phyloP scores from a whole-genome alignment of 2,113 vertebrate genomes.

The Rhinolophus sinicus region DNA sequence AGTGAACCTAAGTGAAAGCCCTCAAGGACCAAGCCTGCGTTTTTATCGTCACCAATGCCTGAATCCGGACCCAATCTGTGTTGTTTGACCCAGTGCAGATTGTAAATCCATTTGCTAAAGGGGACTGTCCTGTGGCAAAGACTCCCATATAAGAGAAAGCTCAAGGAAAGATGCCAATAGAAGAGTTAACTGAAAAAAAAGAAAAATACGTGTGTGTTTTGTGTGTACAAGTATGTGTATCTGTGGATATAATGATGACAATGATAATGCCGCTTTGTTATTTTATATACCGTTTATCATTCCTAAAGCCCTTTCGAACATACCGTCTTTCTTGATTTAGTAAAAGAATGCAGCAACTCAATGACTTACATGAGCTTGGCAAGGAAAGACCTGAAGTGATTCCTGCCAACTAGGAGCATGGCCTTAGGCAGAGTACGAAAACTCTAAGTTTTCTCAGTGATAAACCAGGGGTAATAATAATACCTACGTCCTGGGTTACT shows the following conservation, averaged over 20 bases:
- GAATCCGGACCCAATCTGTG: background rate
- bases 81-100: background rate
- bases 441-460: background rate
- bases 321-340: background rate
- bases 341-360: background rate
- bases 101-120: background rate
- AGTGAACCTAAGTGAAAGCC: background rate
- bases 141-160: background rate
- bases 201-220: background rate
- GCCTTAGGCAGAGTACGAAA: background rate
- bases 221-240: too few relatives aligned
- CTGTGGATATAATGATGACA: too few relatives aligned
- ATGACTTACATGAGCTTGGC: background rate
- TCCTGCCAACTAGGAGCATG: background rate
- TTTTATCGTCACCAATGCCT: background rate
- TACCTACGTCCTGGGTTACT: accelerated
- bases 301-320: background rate
- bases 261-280: background rate
- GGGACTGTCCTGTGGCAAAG: background rate
- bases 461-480: background rate
- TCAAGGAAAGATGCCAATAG: background rate
- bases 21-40: too few relatives aligned
- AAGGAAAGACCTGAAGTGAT: background rate
- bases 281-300: background rate
- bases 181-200: background rate